Conservation (phyloP, 2,113 vertebrate genomes). For the Dunckerocampus dactyliophorus region DNA sequence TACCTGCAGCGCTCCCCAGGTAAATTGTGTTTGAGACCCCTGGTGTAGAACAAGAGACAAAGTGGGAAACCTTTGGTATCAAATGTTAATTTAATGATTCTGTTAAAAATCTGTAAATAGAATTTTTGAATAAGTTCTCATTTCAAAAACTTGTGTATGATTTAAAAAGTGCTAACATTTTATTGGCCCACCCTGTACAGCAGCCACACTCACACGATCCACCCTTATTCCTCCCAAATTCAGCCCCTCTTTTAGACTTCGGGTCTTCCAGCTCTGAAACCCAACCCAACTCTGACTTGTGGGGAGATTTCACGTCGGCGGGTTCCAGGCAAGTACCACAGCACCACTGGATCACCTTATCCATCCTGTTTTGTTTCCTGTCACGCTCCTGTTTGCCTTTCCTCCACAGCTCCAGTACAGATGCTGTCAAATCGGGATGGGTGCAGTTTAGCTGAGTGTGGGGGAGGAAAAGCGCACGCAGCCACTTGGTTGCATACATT, state of each 20-base stretch:
- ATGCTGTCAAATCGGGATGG: slow-evolving; percentile 68
- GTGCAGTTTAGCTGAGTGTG: slow-evolving; percentile 71
- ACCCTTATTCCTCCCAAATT: background rate
- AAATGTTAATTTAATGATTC: too few relatives aligned
- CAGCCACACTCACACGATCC: background rate
- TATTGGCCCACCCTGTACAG: too few relatives aligned
- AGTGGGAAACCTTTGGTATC: too few relatives aligned
- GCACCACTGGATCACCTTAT: background rate
- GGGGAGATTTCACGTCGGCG: slow-evolving; percentile 91
- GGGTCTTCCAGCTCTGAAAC: slow-evolving; percentile 32
- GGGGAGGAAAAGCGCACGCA: slow-evolving; percentile 18
- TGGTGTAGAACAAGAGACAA: too few relatives aligned
- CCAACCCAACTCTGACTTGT: slow-evolving; percentile 73
- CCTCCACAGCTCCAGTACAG: slow-evolving; percentile 64
- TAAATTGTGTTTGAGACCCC: too few relatives aligned
- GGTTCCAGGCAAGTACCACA: slow-evolving; percentile 80
- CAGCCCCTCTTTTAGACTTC: slow-evolving; percentile 67
- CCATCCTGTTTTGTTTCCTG: background rate
- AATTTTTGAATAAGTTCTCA: too few relatives aligned
- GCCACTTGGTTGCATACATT: slow-evolving; percentile 61
- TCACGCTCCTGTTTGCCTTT: slow-evolving; percentile 5
- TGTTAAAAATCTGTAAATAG: too few relatives aligned
- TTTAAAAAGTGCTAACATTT: too few relatives aligned
- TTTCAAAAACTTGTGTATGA: too few relatives aligned
- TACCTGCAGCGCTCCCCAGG: too few relatives aligned